Percentiles rank a stretch among this genome's conserved stretches.
These are phyloP conservation scores for Caradrina clavipalpis DNA, from an alignment of 2,888 invertebrate species.

Conservation along the genomic window DNA sequence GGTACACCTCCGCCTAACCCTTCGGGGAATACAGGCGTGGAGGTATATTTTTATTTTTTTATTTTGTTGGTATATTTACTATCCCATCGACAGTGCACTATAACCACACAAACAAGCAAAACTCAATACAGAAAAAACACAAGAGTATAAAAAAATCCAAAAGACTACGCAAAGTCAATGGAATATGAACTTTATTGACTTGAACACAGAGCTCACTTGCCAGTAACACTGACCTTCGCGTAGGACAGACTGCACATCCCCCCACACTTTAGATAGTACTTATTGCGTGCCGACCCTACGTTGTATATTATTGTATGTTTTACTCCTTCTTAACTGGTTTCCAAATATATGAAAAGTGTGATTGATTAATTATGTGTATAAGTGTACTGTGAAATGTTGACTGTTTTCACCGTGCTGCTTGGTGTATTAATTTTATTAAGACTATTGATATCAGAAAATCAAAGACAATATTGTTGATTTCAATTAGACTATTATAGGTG, in stretches of 20 bases:
- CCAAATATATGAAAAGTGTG: neutral
- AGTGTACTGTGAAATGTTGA: constrained; percentile 1
- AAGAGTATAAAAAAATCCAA: constrained; percentile 36
- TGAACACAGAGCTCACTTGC: constrained; percentile 74
- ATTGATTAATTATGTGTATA: neutral
- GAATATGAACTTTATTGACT: constrained; percentile 63
- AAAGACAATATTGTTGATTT: too few species aligned
- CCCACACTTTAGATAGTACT: constrained; percentile 76
- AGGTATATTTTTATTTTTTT: too few species aligned
- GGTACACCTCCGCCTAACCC: too few species aligned
- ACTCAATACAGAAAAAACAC: constrained; percentile 49
- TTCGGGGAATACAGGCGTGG: too few species aligned
- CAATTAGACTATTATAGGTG: too few species aligned
- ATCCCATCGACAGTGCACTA: constrained; percentile 48
- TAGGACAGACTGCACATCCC: constrained; percentile 81
- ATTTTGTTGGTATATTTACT: neutral
- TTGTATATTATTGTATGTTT: constrained; percentile 45
- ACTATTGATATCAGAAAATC: neutral
- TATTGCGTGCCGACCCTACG: constrained; percentile 57
- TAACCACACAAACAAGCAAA: constrained; percentile 41
- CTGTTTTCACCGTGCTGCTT: constrained; percentile 22
- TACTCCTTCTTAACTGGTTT: constrained; percentile 63
- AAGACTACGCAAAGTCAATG: constrained; percentile 51
- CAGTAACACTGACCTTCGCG: constrained; percentile 76
- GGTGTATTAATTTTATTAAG: constrained; percentile 6